Evolutionary conservation across 35 echinoderm and acorn worm genomes (phyloP).

Genomic region (Ophioderma brevispina): DNA sequence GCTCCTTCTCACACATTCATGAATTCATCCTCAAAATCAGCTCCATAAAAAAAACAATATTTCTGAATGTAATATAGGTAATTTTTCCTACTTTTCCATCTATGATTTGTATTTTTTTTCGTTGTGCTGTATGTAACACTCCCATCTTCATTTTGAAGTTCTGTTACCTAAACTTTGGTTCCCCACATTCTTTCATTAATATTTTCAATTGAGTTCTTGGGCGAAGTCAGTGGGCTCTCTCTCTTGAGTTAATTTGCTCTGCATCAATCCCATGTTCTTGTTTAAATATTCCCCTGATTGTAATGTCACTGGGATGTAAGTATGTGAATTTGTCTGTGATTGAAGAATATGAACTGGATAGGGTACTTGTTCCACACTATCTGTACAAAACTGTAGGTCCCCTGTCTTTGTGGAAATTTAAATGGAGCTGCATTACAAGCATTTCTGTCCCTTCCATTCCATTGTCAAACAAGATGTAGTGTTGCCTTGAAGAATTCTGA

Average conservation of each 20-base stretch:
- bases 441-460: no score
- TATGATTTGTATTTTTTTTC: neutral
- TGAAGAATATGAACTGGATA: neutral
- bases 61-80: neutral
- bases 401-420: neutral
- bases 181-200: neutral
- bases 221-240: neutral
- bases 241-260: neutral
- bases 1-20: neutral
- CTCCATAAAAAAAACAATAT: neutral
- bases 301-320: neutral
- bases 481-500: no score
- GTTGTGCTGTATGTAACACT: neutral
- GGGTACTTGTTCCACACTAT: neutral
- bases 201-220: neutral
- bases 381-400: neutral
- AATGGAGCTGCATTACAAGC: neutral
- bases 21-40: neutral
- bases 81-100: neutral
- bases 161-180: neutral
- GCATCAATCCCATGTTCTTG: neutral
- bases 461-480: no score
- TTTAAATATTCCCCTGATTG: neutral
- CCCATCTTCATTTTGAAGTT: neutral
- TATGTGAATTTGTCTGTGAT: neutral